A percentile compares a stretch with the other conserved stretches of the same genome.
Evolutionary conservation across 2,888 invertebrate genomes (phyloP).

Genomic region (Mimachlamys varia): DNA sequence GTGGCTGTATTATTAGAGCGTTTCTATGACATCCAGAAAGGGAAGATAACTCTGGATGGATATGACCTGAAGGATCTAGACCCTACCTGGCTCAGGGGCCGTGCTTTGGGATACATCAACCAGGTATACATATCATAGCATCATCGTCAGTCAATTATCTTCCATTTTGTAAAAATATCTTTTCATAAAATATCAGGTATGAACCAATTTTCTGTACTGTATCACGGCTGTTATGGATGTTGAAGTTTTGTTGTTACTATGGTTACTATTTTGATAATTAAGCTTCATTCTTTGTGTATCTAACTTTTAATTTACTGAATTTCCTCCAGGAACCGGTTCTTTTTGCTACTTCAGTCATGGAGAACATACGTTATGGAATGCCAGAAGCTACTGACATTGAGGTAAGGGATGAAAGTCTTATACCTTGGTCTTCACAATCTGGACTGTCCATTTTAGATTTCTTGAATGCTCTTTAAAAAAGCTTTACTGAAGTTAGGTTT

Average conservation of each 20-base stretch:
- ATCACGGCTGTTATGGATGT: too few species aligned
- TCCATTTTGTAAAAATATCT: too few species aligned
- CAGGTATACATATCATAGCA: constrained; percentile 83
- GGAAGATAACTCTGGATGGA: constrained; percentile 90
- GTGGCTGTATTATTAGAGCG: constrained; percentile 94
- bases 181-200: too few species aligned
- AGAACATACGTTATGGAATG: constrained; percentile 95
- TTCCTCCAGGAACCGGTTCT: constrained; percentile 90
- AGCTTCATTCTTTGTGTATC: too few species aligned
- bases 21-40: constrained; percentile 91
- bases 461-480: too few species aligned
- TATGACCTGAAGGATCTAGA: constrained; percentile 88
- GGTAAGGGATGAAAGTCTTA: constrained; percentile 72
- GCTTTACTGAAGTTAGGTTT: too few species aligned
- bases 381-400: constrained; percentile 84
- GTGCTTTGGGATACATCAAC: constrained; percentile 93
- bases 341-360: constrained; percentile 94
- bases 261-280: too few species aligned
- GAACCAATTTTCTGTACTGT: too few species aligned
- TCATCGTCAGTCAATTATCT: too few species aligned
- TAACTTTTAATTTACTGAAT: background rate
- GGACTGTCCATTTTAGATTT: too few species aligned
- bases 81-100: constrained; percentile 92
- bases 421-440: too few species aligned
- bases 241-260: too few species aligned